A percentile compares a stretch with the other conserved stretches of the same genome.
Conservation (phyloP, 2,113 vertebrate genomes). For the Spheniscus mendiculus region DNA sequence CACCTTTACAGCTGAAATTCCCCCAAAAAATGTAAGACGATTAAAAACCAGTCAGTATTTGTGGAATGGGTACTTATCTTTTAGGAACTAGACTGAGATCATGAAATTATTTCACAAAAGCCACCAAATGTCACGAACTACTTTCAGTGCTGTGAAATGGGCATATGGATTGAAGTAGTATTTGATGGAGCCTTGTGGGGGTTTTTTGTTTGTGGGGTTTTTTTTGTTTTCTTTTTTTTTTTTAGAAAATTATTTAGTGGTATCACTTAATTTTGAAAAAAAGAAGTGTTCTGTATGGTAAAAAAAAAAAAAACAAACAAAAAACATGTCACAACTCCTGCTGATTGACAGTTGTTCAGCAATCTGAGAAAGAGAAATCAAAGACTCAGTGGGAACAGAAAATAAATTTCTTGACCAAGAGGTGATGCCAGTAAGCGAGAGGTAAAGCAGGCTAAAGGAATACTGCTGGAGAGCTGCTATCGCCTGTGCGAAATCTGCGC, state of each 20-base stretch:
- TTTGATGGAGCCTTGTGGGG: neutral
- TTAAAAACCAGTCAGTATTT: neutral
- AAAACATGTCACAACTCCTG: neutral
- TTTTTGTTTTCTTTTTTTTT: neutral
- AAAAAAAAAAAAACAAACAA: no score
- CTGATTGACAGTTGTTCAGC: neutral
- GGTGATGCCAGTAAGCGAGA: neutral
- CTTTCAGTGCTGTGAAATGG: neutral
- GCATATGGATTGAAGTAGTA: rapidly evolving
- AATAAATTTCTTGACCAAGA: neutral
- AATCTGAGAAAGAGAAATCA: neutral
- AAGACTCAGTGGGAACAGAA: neutral
- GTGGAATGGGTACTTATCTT: neutral
- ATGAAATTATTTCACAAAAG: neutral
- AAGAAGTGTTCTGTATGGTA: neutral
- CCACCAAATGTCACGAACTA: neutral
- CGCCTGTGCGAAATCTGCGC: rapidly evolving
- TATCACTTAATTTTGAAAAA: neutral
- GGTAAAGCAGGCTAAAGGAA: neutral
- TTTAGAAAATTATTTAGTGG: neutral
- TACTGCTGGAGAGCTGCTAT: neutral
- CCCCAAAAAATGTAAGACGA: neutral
- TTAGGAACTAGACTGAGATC: neutral
- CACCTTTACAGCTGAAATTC: neutral
- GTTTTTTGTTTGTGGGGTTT: neutral